Base-by-base conservation (phyloP, 2,888 invertebrate genomes). In the Hirudinaria manillensis region DNA sequence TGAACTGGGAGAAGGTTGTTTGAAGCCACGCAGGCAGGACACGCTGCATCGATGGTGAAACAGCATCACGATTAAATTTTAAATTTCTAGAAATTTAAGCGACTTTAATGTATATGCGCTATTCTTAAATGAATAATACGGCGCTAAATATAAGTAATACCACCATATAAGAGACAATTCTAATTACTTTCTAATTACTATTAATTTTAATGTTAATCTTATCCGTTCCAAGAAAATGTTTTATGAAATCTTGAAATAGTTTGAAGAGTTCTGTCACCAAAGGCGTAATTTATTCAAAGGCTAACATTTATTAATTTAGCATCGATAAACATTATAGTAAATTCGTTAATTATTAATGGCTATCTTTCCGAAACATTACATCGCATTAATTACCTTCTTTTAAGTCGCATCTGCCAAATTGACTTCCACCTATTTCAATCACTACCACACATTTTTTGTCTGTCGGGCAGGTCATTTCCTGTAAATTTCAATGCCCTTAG, bases 371-470 rank as follows among this genome's bases (percentile, higher is more conserved):
- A 61, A 61, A 16, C 13, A 61, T 13, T 61, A 6, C 24, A 61
- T 7, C 3, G 2, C 6, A 61, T 27, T 24, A 61, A 24, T 27
- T 27, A 61, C 61, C 61, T 27, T 24, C 61, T 61, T 61, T 61
- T 61, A 27, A 7, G 61, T 61, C 61, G 29, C 61, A 61, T 16
- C 61, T 61, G 24, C 61, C 61, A 61, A 16, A 61, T 29, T 61
- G 61, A 27, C 61, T 10, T 27, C 61, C 61, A 61, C 61, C 61
- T 24, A 61, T 29, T n/a, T 61, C 61, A 61, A 61, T 19, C 29
- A 61, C 61, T n/a, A 27, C 29, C 6, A 61, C 61, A 16, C 61
- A 61, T 61, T 61, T 61, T n/a, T 61, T 29, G 19, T 61, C 61
- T 27, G 21, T 29, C 10, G 61, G 24, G 19, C 61, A 61, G 7